Base-by-base conservation (phyloP, 1,140 invertebrate species). In the Leptinotarsa defecta region DNA sequence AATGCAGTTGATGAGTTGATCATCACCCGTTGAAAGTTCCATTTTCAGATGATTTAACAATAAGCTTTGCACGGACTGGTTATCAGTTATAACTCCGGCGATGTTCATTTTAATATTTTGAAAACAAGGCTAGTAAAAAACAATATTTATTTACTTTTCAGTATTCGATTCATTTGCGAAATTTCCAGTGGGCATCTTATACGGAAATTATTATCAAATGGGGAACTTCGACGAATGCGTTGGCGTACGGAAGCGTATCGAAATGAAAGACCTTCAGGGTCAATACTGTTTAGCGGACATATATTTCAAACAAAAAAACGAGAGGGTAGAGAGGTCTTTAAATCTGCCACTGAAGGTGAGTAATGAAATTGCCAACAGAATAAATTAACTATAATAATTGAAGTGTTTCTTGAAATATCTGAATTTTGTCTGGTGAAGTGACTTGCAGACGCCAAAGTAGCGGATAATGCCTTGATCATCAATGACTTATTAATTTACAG, bases 171-270 rank as follows among this genome's bases (percentile, higher is more conserved):
- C 91, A 0, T 90, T 90, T 49, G 89, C 89, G 0, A 91, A 91
- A 80, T 89, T 90, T 43, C 89, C 91, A 2, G 86, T 87, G 73
- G 91, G 91, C 8, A 81, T 92, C 8, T 85, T 92, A 0, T 89
- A 87, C 67, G 91, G 90, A 3, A 88, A 89, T 3, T 87, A 87
- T 3, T 92, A 89, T 82, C 89, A 92, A 70, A 83, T 93, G 43
- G 91, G 91, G 4, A 92, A 92, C 82, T 92, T 90, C 78, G 91
- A 93, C 79, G 90, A 93, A 83, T 93, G 91, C 74, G 81, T 92
- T 0, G 52, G 52, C 1, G 52, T 57, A 0, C 52, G 52, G 52
- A 19, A 57, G 4, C 71, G 76, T 20, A 71, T 81, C 11, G 34
- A 73, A 77, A 34, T 84, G 19, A 81, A 80, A 63, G 81, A 84